Percentiles rank a stretch among this genome's conserved stretches.
phyloP scores from a whole-genome alignment of 2,797 vertebrate species.

The Enteromius treurensis region DNA sequence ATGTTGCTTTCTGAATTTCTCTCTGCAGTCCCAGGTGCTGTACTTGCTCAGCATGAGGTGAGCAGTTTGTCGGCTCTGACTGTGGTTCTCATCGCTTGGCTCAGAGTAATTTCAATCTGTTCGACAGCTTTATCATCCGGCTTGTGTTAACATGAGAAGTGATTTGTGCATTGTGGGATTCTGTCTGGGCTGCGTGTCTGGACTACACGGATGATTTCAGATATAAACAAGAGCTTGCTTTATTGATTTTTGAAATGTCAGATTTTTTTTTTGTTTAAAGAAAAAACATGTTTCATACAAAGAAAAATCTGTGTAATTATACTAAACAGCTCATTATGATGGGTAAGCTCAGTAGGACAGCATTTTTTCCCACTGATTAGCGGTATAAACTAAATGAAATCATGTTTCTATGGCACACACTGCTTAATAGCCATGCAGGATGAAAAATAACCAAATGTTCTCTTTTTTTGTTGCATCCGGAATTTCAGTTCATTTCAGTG shows the following conservation, averaged over 20 bases:
- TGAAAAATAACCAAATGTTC: background rate
- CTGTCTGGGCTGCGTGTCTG: conserved; percentile 35
- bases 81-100: conserved; percentile 45
- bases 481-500: too few relatives aligned
- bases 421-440: background rate
- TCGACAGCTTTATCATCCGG: conserved; percentile 44
- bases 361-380: background rate
- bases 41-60: conserved; percentile 49
- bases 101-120: conserved; percentile 48
- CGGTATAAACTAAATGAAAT: background rate
- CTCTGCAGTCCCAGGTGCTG: conserved; percentile 38
- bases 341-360: background rate
- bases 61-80: conserved; percentile 41
- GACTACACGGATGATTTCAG: conserved; percentile 12
- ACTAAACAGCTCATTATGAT: background rate
- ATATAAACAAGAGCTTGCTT: conserved; percentile 21
- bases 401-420: background rate
- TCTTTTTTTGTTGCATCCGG: background rate
- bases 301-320: background rate
- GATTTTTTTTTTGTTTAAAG: background rate
- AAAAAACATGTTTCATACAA: background rate
- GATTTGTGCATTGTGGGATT: conserved; percentile 29
- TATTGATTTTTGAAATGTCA: conserved; percentile 41
- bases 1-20: conserved; percentile 35
- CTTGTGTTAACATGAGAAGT: conserved; percentile 30